Evolutionary conservation across 92 coral and sea anemone genomes (phyloP).

Genomic region (Actinernus sp.): DNA sequence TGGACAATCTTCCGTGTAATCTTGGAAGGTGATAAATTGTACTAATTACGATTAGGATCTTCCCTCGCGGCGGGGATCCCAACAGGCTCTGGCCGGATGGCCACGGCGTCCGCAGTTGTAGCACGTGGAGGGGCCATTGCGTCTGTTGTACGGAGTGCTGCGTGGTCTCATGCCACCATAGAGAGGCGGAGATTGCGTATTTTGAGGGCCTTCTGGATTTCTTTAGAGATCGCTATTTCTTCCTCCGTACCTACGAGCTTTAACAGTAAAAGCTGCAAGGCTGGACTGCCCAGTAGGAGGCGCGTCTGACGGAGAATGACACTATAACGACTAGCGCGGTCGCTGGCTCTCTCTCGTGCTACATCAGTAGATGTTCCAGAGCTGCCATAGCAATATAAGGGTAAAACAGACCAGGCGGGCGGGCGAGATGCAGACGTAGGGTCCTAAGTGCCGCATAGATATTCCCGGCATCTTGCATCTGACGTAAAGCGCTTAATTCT

Average conservation of each 20-base stretch:
- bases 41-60: not conserved
- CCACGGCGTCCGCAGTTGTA: conserved; percentile 9
- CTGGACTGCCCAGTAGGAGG: not conserved
- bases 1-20: too few relatives aligned
- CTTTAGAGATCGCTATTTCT: conserved; percentile 17
- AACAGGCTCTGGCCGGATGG: not conserved
- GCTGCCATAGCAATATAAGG: conserved; percentile 36
- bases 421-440: conserved; percentile 10
- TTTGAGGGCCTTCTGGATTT: conserved; percentile 36
- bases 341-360: conserved; percentile 15
- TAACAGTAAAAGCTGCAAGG: conserved; percentile 19
- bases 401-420: conserved; percentile 21
- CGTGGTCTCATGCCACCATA: too few relatives aligned
- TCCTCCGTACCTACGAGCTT: conserved; percentile 33
- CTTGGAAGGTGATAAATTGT: too few relatives aligned
- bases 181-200: too few relatives aligned
- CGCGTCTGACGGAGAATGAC: conserved; percentile 36
- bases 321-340: conserved; percentile 11
- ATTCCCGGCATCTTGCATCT: conserved; percentile 5
- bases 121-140: too few relatives aligned
- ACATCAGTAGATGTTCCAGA: conserved; percentile 26
- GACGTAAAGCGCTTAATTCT: conserved; percentile 4
- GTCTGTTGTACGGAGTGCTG: too few relatives aligned
- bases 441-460: conserved; percentile 1
- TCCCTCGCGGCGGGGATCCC: not conserved